Conservation (phyloP, 2,888 invertebrate species). For the Hesperia comma region DNA sequence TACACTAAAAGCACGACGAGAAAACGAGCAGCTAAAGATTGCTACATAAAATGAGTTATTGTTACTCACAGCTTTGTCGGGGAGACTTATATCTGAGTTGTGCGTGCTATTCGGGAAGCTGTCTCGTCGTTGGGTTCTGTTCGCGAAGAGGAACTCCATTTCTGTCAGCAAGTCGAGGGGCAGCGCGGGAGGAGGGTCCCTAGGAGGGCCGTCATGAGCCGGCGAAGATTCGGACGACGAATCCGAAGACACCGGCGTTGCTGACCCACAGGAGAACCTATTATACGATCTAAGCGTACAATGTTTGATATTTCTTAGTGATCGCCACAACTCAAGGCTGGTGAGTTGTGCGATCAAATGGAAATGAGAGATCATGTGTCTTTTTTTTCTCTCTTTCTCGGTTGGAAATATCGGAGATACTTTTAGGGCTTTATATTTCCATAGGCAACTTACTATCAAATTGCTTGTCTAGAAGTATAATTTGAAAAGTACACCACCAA, state of each 20-base stretch:
- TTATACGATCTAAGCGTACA: slow-evolving; percentile 29
- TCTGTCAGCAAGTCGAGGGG: slow-evolving; percentile 75
- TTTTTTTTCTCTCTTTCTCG: too few species aligned
- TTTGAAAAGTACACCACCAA: too few species aligned
- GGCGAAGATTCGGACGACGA: slow-evolving; percentile 71
- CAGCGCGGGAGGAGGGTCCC: slow-evolving; percentile 58
- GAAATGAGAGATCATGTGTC: too few species aligned
- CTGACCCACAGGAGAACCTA: slow-evolving; percentile 76
- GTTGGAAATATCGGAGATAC: too few species aligned
- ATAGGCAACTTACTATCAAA: too few species aligned
- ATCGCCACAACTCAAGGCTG: background rate
- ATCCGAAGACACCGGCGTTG: slow-evolving; percentile 73
- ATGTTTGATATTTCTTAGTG: slow-evolving; percentile 11
- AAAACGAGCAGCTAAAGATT: slow-evolving; percentile 36
- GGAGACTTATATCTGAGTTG: slow-evolving; percentile 58
- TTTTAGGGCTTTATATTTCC: too few species aligned
- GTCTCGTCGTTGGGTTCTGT: slow-evolving; percentile 58
- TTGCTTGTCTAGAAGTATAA: too few species aligned
- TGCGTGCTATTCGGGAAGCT: slow-evolving; percentile 64
- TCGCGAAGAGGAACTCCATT: slow-evolving; percentile 72
- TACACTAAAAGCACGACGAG: slow-evolving; percentile 38
- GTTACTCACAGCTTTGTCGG: slow-evolving; percentile 71
- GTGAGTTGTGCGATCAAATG: background rate
- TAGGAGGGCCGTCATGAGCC: slow-evolving; percentile 56
- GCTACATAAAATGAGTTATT: slow-evolving; percentile 6